These are phyloP conservation scores for Drosophila leonis DNA, from an alignment of 2,888 invertebrate genomes.

Conservation along the genomic window DNA sequence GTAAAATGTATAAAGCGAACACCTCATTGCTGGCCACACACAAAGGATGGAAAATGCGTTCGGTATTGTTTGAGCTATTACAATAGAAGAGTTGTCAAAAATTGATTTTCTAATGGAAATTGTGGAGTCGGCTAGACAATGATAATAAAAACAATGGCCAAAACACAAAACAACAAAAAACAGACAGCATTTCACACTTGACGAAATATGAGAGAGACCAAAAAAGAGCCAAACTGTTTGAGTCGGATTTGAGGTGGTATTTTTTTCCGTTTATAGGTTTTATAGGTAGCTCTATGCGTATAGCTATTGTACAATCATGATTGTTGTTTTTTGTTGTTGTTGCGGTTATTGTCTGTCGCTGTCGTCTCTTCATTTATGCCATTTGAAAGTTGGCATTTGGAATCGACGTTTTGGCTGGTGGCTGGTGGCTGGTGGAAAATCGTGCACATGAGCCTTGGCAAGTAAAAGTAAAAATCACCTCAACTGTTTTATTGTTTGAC, in stretches of 20 bases:
- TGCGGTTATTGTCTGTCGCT: conserved; percentile 38
- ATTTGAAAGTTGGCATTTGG: conserved; percentile 77
- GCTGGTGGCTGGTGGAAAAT: conserved; percentile 62
- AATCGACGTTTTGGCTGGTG: conserved; percentile 60
- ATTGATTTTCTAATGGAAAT: conserved; percentile 70
- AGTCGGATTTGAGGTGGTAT: conserved; percentile 22
- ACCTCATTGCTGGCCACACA: conserved; percentile 59
- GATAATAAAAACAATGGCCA: conserved; percentile 40
- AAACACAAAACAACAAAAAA: conserved; percentile 21
- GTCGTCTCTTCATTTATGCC: conserved; percentile 74
- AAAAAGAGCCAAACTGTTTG: conserved; percentile 1
- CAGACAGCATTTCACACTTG: conserved; percentile 67
- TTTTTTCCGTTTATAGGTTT: conserved; percentile 21
- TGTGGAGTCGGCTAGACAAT: conserved; percentile 46
- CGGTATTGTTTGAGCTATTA: conserved; percentile 48
- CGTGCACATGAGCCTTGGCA: conserved; percentile 75
- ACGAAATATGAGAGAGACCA: conserved; percentile 30
- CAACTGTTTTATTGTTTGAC: conserved; percentile 47
- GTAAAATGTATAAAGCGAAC: conserved; percentile 19
- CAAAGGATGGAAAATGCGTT: conserved; percentile 46
- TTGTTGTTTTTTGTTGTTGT: conserved; percentile 28
- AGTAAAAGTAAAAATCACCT: conserved; percentile 81
- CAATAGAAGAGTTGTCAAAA: conserved; percentile 67
- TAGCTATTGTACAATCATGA: conserved; percentile 40
- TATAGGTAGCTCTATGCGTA: conserved; percentile 52